Evolutionary conservation across 2,888 invertebrate genomes (phyloP).

Genomic region (Cotesia congregata): DNA sequence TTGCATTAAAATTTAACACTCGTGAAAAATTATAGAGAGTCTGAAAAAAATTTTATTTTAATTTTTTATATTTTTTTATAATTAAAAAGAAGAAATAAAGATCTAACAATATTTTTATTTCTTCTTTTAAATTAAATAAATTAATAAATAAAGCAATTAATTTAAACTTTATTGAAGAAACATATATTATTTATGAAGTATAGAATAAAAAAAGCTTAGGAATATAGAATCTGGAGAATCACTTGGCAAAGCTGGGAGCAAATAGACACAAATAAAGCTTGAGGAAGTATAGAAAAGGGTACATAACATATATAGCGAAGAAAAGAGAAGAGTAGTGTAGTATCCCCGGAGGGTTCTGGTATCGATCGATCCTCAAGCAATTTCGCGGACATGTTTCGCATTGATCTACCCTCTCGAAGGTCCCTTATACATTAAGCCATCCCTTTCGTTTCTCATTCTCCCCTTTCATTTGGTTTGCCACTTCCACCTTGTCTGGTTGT

Average conservation of each 20-base stretch:
- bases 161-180: neutral
- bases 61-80: too few species aligned
- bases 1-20: too few species aligned
- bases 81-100: too few species aligned
- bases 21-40: too few species aligned
- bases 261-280: slow-evolving; percentile 1
- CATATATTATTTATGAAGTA: neutral
- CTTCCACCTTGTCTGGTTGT: slow-evolving; percentile 51
- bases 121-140: neutral
- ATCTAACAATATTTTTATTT: neutral
- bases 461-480: slow-evolving; percentile 52
- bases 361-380: slow-evolving; percentile 68
- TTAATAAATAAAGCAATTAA: neutral
- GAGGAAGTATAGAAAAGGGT: slow-evolving; percentile 28
- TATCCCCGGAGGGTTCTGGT: slow-evolving; percentile 61
- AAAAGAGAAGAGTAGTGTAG: slow-evolving; percentile 45
- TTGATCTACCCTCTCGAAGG: slow-evolving; percentile 59
- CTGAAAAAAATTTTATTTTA: too few species aligned
- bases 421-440: slow-evolving; percentile 1
- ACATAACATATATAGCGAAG: slow-evolving; percentile 31
- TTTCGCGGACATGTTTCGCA: slow-evolving; percentile 70
- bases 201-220: neutral
- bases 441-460: slow-evolving; percentile 56
- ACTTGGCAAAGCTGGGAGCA: neutral
- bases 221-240: neutral